phyloP scores from a whole-genome alignment of 2,888 invertebrate species.

The Pterostichus niger region DNA sequence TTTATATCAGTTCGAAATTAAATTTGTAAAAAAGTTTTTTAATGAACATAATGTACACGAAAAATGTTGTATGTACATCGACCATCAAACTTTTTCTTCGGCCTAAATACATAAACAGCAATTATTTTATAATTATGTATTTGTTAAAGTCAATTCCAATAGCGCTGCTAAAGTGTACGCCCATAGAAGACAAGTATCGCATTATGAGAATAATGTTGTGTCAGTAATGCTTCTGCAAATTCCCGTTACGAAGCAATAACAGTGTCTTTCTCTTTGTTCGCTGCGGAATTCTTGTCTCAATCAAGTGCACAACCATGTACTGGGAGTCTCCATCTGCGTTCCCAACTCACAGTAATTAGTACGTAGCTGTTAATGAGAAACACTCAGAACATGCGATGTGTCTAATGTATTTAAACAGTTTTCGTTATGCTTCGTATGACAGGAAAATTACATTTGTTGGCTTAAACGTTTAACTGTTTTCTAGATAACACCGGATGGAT shows the following conservation, averaged over 20 bases:
- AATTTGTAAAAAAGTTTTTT: no score
- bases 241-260: conserved; percentile 17
- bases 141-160: no score
- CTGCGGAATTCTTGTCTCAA: neutral
- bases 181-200: no score
- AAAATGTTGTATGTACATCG: no score
- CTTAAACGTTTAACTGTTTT: conserved; percentile 53
- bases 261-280: conserved; percentile 5
- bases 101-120: no score
- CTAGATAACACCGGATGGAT: conserved; percentile 41
- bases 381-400: conserved; percentile 38
- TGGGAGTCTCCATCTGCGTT: neutral
- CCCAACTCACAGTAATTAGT: conserved; percentile 45
- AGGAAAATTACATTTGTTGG: conserved; percentile 52
- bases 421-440: conserved; percentile 47
- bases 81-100: no score
- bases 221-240: neutral
- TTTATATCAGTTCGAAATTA: no score
- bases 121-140: no score
- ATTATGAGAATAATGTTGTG: no score
- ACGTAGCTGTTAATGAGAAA: conserved; percentile 56
- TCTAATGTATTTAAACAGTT: conserved; percentile 63
- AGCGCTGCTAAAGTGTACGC: no score
- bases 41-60: no score
- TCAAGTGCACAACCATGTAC: conserved; percentile 56